Base-by-base conservation (phyloP, 2,888 invertebrate genomes). In the Zeuzera pyrina region DNA sequence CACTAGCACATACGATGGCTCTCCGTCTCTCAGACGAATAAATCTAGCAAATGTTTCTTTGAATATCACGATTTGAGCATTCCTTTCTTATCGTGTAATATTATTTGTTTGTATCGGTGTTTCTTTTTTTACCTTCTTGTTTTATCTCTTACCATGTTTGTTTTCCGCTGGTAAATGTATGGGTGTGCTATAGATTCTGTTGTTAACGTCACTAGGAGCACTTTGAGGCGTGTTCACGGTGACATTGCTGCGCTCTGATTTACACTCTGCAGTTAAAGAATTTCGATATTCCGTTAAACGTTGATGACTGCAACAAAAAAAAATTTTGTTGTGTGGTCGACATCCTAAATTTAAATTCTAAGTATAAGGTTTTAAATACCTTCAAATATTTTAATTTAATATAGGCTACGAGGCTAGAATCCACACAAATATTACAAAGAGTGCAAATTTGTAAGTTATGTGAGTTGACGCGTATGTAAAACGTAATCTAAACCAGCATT, bases 121-220 rank as follows among this genome's bases (percentile, higher is more conserved):
- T 8, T 19, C 8, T 19, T 19, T 19, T 19, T 19, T 8, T 19
- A 19, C 8, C 5, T 19, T 19, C 5, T n/a, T 2, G 8, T 8
- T 28, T 12, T 7, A 15, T 8, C 8, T 2, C 55, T 48, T 16
- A 78, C 81, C 81, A 46, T 84, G 84, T 42, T 81, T 76, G 34
- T 52, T 69, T 21, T 78, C 81, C 28, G 72, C 62, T 5, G 73
- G 65, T n/a, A 83, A 54, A 38, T 84, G 81, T 1, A 83, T 73
- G 0, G 84, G 84, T 0, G 84, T 79, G 31, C 84, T 81, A 27
- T 84, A 84, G 0, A 84, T 72, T 34, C 84, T 57, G 23, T 68
- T 76, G 23, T 68, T 76, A n/a, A 66, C 63, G 10, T 76, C 76
- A 1, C 55, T 48, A 0, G 73, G 69, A 0, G 52, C 60, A 30